Conservation (phyloP, 1,140 invertebrate genomes). For the Drosophila orosa region DNA sequence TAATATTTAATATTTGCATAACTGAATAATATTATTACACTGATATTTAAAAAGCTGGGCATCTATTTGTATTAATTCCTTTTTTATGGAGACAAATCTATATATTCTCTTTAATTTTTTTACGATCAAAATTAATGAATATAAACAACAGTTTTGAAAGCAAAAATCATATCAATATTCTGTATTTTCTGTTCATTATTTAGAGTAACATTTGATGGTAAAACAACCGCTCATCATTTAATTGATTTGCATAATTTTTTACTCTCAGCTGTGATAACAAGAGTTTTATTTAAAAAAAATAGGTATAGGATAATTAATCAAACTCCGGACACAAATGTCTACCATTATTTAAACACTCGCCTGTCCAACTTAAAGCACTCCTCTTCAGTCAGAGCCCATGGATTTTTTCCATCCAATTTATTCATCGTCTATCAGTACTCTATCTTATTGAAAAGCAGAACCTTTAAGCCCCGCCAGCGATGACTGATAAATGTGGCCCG, state of each 20-base stretch:
- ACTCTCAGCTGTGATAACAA: background rate
- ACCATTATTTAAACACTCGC: slow-evolving; percentile 10
- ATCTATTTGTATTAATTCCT: too few relatives aligned
- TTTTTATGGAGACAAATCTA: too few relatives aligned
- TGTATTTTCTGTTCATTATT: background rate
- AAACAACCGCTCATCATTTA: background rate
- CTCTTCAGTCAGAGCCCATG: background rate
- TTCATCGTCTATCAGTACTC: slow-evolving; percentile 43
- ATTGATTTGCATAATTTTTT: background rate
- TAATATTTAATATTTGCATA: background rate
- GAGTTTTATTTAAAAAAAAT: background rate
- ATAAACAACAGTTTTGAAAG: background rate
- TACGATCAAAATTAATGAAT: background rate
- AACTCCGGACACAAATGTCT: background rate
- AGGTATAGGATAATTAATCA: slow-evolving; percentile 22
- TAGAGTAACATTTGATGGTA: background rate
- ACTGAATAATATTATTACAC: background rate
- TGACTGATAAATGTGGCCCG: slow-evolving; percentile 64
- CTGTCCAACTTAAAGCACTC: background rate
- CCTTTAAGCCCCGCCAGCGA: slow-evolving; percentile 30
- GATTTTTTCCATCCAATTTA: slow-evolving; percentile 24
- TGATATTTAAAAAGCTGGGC: background rate
- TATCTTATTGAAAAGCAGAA: slow-evolving; percentile 50
- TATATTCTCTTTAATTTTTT: background rate
- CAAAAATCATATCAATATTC: background rate